Base-by-base conservation (phyloP, 2,113 vertebrate species). In the Dryoscopus gambensis region DNA sequence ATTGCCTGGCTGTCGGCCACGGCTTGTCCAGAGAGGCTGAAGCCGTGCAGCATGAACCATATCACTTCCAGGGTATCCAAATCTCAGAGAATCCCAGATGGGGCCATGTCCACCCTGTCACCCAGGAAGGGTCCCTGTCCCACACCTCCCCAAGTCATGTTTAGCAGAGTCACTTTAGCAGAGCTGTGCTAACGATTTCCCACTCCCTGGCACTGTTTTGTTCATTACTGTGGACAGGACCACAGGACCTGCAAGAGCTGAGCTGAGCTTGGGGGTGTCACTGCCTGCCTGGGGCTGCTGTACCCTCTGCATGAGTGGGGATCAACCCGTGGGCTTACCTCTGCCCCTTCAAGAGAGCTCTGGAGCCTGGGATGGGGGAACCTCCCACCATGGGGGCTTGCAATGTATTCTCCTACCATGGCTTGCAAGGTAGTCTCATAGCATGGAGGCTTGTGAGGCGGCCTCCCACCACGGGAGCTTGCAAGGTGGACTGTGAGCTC, bases 41-140 rank as follows among this genome's bases (percentile, higher is more conserved):
- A 57, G 42, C 56, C 0, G 0, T 78, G 69, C 9, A 60, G 28
- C 80, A 67, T 0, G 0, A 65, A 40, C 10, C 8, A 2, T 14
- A 7, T 15, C 18, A 49, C 7, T 46, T 30, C 9, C 35, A 56
- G 42, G 13, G n/a, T 35, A 44, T 47, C 33, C 31, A 55, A 59
- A 57, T 40, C 67, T 53, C 0, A 0, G n/a, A 77, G 63, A 30
- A 68, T 42, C 30, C 63, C 53, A 46, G 25, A 10, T 7, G 14
- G 20, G 39, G 27, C 63, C 33, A 5, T 5, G 19, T 35, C 76
- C 52, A 67, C 37, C 12, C 25, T 70, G 50, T 55, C 1, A 0
- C 39, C 15, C 2, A 6, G 33, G 28, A 68, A 27, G 17, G 18
- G 15, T 64, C 25, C 20, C 69, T 85, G 56, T 49, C 50, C 35